Evolutionary conservation across 2,888 invertebrate species (phyloP), one percentile per base, ranked within the genome.

Genomic region (Brachyopa scutellaris): DNA sequence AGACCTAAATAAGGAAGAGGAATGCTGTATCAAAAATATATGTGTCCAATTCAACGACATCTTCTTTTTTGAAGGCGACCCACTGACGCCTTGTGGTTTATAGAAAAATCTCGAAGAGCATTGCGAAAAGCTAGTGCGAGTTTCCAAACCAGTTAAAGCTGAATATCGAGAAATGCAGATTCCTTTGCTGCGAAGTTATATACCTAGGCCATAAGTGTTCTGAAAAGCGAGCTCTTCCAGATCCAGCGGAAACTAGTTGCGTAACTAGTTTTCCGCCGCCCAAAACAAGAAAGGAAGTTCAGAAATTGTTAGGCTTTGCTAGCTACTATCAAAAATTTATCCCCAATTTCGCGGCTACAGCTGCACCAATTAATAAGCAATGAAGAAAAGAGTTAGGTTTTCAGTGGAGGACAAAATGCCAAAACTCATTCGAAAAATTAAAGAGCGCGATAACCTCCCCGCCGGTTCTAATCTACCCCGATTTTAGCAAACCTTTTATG

Each of bases 121-220:
- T n/a, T 19, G 7, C n/a, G 17, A 6, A 45, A 45, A 45, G 7
- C 21, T 45, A 2, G 21, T 19, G 2, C 2, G 5, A 45, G n/a
- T 21, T 21, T 21, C 9, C 21, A 6, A 9, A 33, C 8, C 13
- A 36, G 13, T 11, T 62, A 1, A 47, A 49, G 15, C 15, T 61
- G 2, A 45, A 36, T 11, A n/a, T n/a, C n/a, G n/a, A n/a, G n/a
- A n/a, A n/a, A n/a, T n/a, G 5, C 3, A 8, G 9, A 9, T 33
- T 33, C 7, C 21, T 45, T 1, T 17, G 45, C 3, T 21, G 45
- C 17, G 19, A 45, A 45, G 45, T 21, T 7, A 21, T 45, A 11
- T 45, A 45, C n/a, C 9, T 45, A 21, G 45, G 45, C 17, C 45
- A 45, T 21, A 45, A 45, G 17, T 45, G 45, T 45, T 19, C 45